These are phyloP conservation scores for Epinephelus fuscoguttatus DNA, from an alignment of 2,113 vertebrate species.

Conservation along the genomic window DNA sequence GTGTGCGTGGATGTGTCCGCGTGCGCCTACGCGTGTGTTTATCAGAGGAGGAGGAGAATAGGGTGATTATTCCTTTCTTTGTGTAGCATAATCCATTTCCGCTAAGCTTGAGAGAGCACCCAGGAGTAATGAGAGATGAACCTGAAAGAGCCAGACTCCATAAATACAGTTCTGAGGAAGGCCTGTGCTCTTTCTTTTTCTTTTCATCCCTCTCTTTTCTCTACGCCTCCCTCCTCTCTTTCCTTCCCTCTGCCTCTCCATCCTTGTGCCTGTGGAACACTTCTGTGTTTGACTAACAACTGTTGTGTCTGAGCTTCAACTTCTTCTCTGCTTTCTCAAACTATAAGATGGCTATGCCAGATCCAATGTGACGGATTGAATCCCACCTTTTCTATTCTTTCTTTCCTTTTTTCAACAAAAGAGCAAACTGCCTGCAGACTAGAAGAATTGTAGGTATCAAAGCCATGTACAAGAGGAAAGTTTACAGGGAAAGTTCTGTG, in stretches of 20 bases:
- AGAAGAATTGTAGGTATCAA: constrained; percentile 36
- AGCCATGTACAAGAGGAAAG: constrained; percentile 55
- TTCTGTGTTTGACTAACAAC: constrained; percentile 73
- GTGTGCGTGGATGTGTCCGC: constrained; percentile 43
- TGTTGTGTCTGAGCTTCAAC: constrained; percentile 73
- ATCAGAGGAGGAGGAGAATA: constrained; percentile 75
- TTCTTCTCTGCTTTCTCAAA: constrained; percentile 59
- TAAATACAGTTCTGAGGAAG: constrained; percentile 76
- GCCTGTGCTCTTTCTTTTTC: constrained; percentile 63
- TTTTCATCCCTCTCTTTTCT: constrained; percentile 62
- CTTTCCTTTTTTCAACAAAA: constrained; percentile 39
- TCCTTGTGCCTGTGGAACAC: constrained; percentile 65
- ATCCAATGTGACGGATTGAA: constrained; percentile 62
- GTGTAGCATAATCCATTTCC: constrained; percentile 79
- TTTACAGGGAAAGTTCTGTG: constrained; percentile 67
- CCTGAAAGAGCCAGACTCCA: constrained; percentile 77
- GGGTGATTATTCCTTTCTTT: constrained; percentile 82
- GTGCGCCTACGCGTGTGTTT: constrained; percentile 67
- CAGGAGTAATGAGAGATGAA: constrained; percentile 83
- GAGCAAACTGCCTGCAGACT: constrained; percentile 47
- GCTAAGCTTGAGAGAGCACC: constrained; percentile 78
- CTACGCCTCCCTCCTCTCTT: constrained; percentile 40
- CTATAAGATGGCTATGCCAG: constrained; percentile 60
- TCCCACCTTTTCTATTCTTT: constrained; percentile 51
- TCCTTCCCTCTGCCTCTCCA: constrained; percentile 57